Conservation (phyloP, 2,113 vertebrate species). For the Solea senegalensis region DNA sequence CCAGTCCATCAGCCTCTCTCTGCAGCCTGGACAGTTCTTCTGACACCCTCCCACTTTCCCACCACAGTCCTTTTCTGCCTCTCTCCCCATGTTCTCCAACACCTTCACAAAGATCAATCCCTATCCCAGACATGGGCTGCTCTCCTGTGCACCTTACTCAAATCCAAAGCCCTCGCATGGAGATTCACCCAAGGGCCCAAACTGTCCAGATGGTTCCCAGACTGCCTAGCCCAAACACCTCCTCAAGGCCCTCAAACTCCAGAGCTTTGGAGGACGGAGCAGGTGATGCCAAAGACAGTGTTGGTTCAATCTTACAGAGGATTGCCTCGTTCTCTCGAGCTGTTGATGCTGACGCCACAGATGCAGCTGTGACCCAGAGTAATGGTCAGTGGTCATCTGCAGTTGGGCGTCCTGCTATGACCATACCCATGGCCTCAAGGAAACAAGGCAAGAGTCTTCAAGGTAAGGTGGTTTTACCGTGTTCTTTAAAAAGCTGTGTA, state of each 20-base stretch:
- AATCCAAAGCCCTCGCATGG: slow-evolving; percentile 61
- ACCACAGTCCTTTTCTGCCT: slow-evolving; percentile 35
- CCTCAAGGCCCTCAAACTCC: slow-evolving; percentile 49
- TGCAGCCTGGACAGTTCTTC: slow-evolving; percentile 64
- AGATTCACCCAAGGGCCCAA: slow-evolving; percentile 71
- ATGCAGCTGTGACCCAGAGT: slow-evolving; percentile 24
- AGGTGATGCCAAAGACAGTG: slow-evolving; percentile 60
- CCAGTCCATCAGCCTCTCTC: slow-evolving; percentile 53
- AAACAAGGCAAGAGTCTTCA: slow-evolving; percentile 41
- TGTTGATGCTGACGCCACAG: slow-evolving; percentile 7
- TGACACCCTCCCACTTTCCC: slow-evolving; percentile 27
- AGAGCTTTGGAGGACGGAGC: slow-evolving; percentile 25
- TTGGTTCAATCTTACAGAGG: slow-evolving; percentile 72
- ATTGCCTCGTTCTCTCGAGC: slow-evolving; percentile 75
- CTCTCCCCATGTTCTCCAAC: slow-evolving; percentile 20
- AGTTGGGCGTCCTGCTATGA: not conserved
- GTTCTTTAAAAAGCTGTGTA: not conserved
- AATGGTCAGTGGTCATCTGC: slow-evolving; percentile 37
- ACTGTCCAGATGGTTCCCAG: slow-evolving; percentile 57
- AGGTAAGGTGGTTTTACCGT: slow-evolving; percentile 66
- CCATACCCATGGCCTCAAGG: not conserved
- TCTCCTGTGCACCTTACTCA: slow-evolving; percentile 54
- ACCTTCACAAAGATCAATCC: slow-evolving; percentile 38
- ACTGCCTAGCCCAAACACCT: slow-evolving; percentile 34
- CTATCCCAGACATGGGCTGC: slow-evolving; percentile 46